These are phyloP conservation scores for Phodopus roborovskii DNA, from an alignment of 2,113 vertebrate genomes.

Conservation along the genomic window DNA sequence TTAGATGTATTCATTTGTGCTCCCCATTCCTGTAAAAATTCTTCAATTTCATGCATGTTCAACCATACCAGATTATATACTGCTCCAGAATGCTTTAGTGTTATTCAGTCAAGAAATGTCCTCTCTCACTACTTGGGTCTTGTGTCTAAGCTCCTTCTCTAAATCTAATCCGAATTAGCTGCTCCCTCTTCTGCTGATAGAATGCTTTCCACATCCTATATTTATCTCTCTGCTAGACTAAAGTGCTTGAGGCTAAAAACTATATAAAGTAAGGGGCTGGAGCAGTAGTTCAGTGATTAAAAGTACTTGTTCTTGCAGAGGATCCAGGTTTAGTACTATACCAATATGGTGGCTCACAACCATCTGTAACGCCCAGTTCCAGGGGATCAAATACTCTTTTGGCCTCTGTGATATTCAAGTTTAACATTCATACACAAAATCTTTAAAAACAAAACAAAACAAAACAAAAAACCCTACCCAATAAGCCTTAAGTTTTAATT, in stretches of 20 bases:
- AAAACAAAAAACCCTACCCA: background rate
- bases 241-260: background rate
- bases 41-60: background rate
- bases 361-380: background rate
- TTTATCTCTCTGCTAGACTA: conserved; percentile 42
- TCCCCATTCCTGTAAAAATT: background rate
- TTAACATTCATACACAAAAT: background rate
- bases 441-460: background rate
- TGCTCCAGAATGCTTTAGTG: background rate
- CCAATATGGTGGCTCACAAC: background rate
- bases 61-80: background rate
- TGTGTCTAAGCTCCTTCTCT: conserved; percentile 42
- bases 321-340: background rate
- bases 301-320: background rate
- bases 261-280: conserved; percentile 1
- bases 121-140: background rate
- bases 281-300: background rate
- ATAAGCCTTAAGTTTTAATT: conserved; percentile 19
- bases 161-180: conserved; percentile 62
- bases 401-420: background rate
- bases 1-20: conserved; percentile 30
- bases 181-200: conserved; percentile 40
- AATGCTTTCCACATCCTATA: conserved; percentile 52
- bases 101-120: background rate
- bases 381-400: background rate